These are phyloP conservation scores for Pseudachorutes palmiensis DNA, from an alignment of 1,140 invertebrate species.

Conservation along the genomic window DNA sequence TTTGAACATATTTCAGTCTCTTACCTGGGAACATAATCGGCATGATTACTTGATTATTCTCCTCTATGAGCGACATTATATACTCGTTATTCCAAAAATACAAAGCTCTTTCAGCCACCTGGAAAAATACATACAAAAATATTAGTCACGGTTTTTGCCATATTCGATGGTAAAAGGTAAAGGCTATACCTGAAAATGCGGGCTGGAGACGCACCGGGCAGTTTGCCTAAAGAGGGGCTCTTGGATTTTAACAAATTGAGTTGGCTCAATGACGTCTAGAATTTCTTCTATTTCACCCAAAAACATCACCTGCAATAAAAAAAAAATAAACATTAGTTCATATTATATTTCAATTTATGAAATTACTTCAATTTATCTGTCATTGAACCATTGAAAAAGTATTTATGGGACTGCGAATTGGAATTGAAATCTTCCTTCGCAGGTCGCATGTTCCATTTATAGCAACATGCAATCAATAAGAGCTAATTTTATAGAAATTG, in stretches of 20 bases:
- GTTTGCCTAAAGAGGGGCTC: slow-evolving; percentile 94
- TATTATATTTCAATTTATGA: too few species aligned
- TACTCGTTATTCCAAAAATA: slow-evolving; percentile 98
- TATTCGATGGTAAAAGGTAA: too few species aligned
- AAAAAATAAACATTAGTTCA: background rate
- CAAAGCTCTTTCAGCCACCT: slow-evolving; percentile 92
- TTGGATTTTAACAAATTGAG: slow-evolving; percentile 96
- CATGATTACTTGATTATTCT: slow-evolving; percentile 69
- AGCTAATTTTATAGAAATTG: too few species aligned
- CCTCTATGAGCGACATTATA: slow-evolving; percentile 85
- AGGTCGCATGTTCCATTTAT: too few species aligned
- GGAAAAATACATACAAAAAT: slow-evolving; percentile 39
- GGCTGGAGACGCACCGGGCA: slow-evolving; percentile 95
- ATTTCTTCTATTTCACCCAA: slow-evolving; percentile 96
- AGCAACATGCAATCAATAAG: too few species aligned
- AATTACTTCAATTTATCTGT: too few species aligned
- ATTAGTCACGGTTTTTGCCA: slow-evolving; percentile 18
- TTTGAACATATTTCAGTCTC: background rate
- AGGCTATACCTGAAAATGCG: slow-evolving; percentile 91
- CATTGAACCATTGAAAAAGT: too few species aligned
- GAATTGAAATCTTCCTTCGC: too few species aligned
- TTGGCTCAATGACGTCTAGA: slow-evolving; percentile 95
- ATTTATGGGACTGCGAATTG: too few species aligned
- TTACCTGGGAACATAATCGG: slow-evolving; percentile 56
- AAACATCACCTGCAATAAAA: slow-evolving; percentile 75